Evolutionary conservation across 2,888 invertebrate genomes (phyloP).

Genomic region (Rhamphomyia laevipes): DNA sequence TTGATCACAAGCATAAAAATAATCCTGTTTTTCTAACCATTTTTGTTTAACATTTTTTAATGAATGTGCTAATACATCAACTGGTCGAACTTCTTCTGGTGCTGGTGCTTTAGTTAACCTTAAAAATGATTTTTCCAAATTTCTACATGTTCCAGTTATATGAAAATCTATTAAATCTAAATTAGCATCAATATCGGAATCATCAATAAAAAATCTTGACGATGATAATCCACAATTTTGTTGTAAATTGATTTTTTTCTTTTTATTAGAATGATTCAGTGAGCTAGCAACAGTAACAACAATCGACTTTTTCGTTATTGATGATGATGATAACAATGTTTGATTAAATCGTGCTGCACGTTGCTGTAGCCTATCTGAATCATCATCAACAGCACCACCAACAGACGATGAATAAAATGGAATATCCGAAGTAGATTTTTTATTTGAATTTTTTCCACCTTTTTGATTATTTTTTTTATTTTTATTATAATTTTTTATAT

Average conservation of each 20-base stretch:
- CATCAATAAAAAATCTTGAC: slow-evolving; percentile 40
- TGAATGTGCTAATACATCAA: slow-evolving; percentile 70
- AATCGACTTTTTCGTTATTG: slow-evolving; percentile 22
- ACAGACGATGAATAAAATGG: slow-evolving; percentile 56
- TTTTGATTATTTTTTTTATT: slow-evolving; percentile 27
- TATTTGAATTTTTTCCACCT: slow-evolving; percentile 4
- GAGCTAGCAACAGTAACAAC: slow-evolving; percentile 29
- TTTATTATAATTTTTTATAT: slow-evolving; percentile 30
- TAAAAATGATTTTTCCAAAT: slow-evolving; percentile 92
- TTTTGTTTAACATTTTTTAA: slow-evolving; percentile 81
- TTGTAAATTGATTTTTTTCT: slow-evolving; percentile 20
- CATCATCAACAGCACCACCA: slow-evolving; percentile 56
- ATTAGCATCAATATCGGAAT: slow-evolving; percentile 47
- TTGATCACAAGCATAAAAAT: slow-evolving; percentile 96
- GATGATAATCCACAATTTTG: not conserved
- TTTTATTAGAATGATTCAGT: slow-evolving; percentile 10
- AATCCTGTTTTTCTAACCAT: slow-evolving; percentile 86
- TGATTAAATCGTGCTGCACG: slow-evolving; percentile 74
- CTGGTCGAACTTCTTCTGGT: slow-evolving; percentile 82
- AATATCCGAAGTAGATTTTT: slow-evolving; percentile 3
- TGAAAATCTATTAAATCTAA: slow-evolving; percentile 79
- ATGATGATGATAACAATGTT: slow-evolving; percentile 4
- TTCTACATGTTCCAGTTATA: slow-evolving; percentile 87
- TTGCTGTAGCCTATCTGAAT: slow-evolving; percentile 69
- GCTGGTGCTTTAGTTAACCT: slow-evolving; percentile 93